Conservation (phyloP, 2,797 vertebrate species). For the Steatocranus sp. region DNA sequence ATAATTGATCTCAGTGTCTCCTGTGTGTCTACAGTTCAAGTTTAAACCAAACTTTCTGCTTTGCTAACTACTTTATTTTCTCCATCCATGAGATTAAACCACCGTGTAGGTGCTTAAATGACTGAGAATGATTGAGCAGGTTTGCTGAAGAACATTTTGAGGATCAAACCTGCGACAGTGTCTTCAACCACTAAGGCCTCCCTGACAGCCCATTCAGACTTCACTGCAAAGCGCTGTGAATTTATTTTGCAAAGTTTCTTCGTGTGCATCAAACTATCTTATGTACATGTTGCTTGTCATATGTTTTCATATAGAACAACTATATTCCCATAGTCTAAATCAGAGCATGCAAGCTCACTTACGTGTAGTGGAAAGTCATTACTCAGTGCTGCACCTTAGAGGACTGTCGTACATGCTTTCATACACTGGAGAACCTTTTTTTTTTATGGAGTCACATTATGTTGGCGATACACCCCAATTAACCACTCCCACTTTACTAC, state of each 20-base stretch:
- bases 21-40: constrained; percentile 39
- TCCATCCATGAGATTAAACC: neutral
- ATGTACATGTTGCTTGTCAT: constrained; percentile 29
- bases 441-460: constrained; percentile 18
- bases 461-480: constrained; percentile 10
- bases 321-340: constrained; percentile 33
- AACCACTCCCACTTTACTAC: constrained; percentile 13
- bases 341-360: constrained; percentile 45
- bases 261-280: constrained; percentile 7
- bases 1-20: constrained; percentile 6
- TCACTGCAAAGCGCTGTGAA: constrained; percentile 9
- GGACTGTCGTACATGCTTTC: constrained; percentile 35
- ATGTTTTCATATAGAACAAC: constrained; percentile 33
- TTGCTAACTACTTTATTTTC: neutral
- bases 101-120: neutral
- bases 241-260: constrained; percentile 19
- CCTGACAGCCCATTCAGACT: constrained; percentile 18
- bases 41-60: constrained; percentile 42
- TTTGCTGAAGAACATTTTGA: neutral
- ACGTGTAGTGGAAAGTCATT: constrained; percentile 43
- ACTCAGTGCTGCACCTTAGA: constrained; percentile 70
- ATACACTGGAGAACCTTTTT: constrained; percentile 44
- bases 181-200: constrained; percentile 19
- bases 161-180: neutral
- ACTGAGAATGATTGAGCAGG: neutral